phyloP scores from a whole-genome alignment of 1,140 invertebrate genomes.

The Physella acuta region DNA sequence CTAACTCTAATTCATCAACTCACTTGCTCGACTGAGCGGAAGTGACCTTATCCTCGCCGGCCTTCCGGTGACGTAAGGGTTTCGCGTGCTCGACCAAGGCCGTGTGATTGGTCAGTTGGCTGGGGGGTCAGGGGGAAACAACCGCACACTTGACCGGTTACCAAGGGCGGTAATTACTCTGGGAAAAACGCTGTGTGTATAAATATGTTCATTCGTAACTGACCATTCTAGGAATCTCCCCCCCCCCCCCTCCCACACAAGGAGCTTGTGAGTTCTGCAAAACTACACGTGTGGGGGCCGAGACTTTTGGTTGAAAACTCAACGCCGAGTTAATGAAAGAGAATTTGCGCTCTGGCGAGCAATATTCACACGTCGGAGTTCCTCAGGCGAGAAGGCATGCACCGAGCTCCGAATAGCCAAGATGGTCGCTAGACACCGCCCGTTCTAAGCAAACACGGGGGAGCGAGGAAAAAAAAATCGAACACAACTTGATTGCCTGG shows the following conservation, averaged over 20 bases:
- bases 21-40: conserved; percentile 14
- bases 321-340: conserved; percentile 19
- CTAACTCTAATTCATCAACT: conserved; percentile 15
- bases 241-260: not conserved
- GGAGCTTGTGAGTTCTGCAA: not conserved
- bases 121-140: not conserved
- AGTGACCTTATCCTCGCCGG: conserved; percentile 18
- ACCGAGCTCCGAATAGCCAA: not conserved
- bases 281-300: no score
- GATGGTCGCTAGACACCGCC: not conserved
- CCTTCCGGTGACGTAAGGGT: not conserved
- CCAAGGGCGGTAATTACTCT: conserved; percentile 1
- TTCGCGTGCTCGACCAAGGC: not conserved
- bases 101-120: conserved; percentile 1
- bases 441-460: not conserved
- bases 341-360: conserved; percentile 19
- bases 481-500: conserved; percentile 15
- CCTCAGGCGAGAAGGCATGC: conserved; percentile 15
- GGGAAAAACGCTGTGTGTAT: not conserved
- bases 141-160: not conserved
- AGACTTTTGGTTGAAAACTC: conserved; percentile 10
- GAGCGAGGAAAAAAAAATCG: no score
- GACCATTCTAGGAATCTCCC: not conserved
- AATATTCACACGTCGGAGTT: conserved; percentile 7
- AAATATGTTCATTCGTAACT: conserved; percentile 13